Conservation (phyloP, 2,888 invertebrate species). For the Galerucella nymphaeae region DNA sequence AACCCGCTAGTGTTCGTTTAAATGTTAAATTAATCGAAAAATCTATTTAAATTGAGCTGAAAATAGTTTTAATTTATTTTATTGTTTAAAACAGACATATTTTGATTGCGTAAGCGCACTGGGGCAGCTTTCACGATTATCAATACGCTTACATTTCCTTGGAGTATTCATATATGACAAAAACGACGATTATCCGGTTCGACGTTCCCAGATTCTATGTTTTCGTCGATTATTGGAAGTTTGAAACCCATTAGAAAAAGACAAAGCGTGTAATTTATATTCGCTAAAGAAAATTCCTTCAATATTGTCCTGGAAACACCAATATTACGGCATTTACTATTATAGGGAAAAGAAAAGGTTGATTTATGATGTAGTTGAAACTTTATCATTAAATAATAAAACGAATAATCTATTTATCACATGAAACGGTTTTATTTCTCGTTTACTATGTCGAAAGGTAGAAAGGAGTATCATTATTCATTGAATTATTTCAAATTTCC, state of each 20-base stretch:
- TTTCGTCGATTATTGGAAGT: constrained; percentile 18
- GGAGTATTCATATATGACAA: background rate
- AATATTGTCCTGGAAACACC: constrained; percentile 28
- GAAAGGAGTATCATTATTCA: too few relatives aligned
- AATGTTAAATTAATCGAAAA: too few relatives aligned
- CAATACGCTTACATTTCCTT: background rate
- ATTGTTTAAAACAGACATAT: too few relatives aligned
- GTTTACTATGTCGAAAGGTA: too few relatives aligned
- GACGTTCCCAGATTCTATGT: constrained; percentile 19
- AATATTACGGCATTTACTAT: constrained; percentile 12
- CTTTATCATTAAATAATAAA: too few relatives aligned
- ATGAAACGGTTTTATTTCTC: too few relatives aligned
- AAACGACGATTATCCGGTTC: background rate
- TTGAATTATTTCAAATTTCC: too few relatives aligned
- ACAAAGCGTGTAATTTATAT: constrained; percentile 27
- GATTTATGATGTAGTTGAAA: constrained; percentile 6
- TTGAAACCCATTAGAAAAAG: constrained; percentile 3
- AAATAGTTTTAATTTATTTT: too few relatives aligned
- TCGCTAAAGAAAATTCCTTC: constrained; percentile 10
- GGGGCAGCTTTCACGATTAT: background rate
- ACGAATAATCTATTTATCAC: too few relatives aligned
- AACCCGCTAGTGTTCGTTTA: too few relatives aligned
- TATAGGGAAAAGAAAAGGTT: constrained; percentile 8
- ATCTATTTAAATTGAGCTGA: too few relatives aligned
- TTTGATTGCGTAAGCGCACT: too few relatives aligned